Evolutionary conservation across 2,888 invertebrate genomes (phyloP).

Genomic region (Helleia helle): DNA sequence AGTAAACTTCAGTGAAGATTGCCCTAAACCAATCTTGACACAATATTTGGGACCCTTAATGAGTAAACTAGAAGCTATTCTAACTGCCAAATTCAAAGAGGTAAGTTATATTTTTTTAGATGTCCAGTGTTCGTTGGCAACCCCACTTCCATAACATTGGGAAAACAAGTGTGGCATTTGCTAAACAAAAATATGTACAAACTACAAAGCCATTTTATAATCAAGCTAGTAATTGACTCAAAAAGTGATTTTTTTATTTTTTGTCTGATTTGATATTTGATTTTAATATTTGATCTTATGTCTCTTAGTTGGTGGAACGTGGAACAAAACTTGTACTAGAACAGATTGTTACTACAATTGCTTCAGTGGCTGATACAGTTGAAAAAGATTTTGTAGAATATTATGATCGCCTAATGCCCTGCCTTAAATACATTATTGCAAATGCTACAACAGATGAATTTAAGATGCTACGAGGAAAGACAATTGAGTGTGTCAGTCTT

Average conservation of each 20-base stretch:
- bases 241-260: too few relatives aligned
- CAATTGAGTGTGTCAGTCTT: constrained; percentile 98
- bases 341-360: constrained; percentile 98
- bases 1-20: constrained; percentile 99
- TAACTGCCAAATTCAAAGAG: constrained; percentile 95
- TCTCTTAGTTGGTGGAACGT: constrained; percentile 83
- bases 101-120: constrained; percentile 34
- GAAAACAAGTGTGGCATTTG: constrained; percentile 56
- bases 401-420: constrained; percentile 95
- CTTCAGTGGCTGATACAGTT: constrained; percentile 98
- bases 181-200: constrained; percentile 32
- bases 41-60: constrained; percentile 94
- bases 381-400: constrained; percentile 96
- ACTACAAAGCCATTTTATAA: background rate
- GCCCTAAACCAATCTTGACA: constrained; percentile 93
- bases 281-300: background rate
- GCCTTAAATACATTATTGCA: constrained; percentile 96
- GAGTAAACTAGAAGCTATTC: constrained; percentile 89
- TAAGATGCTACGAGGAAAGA: constrained; percentile 95
- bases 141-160: constrained; percentile 70
- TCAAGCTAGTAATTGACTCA: background rate
- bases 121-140: constrained; percentile 70
- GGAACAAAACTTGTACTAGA: constrained; percentile 97
- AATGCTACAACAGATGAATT: constrained; percentile 92
- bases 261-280: too few relatives aligned